phyloP scores from a whole-genome alignment of 2,113 vertebrate genomes.

The Meles meles region DNA sequence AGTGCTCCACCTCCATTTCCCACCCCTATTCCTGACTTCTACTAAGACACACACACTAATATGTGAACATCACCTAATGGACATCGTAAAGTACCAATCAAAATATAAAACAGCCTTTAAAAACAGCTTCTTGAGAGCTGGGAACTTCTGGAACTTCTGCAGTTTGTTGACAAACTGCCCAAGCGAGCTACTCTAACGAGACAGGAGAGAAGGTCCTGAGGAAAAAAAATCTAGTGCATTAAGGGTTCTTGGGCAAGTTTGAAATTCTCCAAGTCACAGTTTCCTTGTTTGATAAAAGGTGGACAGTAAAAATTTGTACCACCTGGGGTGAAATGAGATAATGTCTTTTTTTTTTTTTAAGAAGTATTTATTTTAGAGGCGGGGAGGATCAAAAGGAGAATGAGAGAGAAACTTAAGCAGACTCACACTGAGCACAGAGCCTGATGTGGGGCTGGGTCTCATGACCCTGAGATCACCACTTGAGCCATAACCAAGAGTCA shows the following conservation, averaged over 20 bases:
- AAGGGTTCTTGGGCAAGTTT: neutral
- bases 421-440: neutral
- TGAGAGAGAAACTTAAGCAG: neutral
- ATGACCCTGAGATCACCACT: neutral
- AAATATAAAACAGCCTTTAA: neutral
- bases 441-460: neutral
- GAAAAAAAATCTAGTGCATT: neutral
- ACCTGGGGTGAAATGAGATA: neutral
- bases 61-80: neutral
- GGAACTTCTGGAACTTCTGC: neutral
- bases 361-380: neutral
- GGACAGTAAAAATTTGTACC: neutral
- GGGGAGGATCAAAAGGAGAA: neutral
- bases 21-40: neutral
- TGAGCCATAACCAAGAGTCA: neutral
- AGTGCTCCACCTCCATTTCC: neutral
- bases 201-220: neutral
- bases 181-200: neutral
- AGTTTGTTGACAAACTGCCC: neutral
- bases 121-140: neutral
- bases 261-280: neutral
- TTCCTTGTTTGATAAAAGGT: neutral
- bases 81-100: neutral
- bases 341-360: neutral
- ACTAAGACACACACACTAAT: neutral